Evolutionary conservation across 1,140 invertebrate genomes (phyloP).

Genomic region (Bombyx mandarina): DNA sequence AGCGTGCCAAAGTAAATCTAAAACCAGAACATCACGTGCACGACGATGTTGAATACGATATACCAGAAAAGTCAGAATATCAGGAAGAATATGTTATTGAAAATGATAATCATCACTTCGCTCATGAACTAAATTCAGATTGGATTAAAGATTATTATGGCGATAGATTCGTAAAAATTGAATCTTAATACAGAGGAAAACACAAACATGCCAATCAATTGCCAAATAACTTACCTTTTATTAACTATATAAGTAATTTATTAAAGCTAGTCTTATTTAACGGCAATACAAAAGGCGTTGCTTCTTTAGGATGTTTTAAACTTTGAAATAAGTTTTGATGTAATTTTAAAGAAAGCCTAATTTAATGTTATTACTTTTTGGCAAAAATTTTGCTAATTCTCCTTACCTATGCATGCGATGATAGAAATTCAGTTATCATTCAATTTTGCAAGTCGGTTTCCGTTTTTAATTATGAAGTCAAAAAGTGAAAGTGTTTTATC

Average conservation of each 20-base stretch:
- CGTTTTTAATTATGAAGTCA: too few relatives aligned
- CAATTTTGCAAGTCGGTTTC: too few relatives aligned
- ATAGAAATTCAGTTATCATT: too few relatives aligned
- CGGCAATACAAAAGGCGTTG: too few relatives aligned
- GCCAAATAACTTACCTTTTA: background rate
- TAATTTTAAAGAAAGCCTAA: too few relatives aligned
- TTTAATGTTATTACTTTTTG: too few relatives aligned
- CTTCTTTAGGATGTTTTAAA: too few relatives aligned
- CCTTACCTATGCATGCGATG: too few relatives aligned
- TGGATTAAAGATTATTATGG: slow-evolving; percentile 18
- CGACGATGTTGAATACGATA: slow-evolving; percentile 13
- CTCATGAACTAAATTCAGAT: slow-evolving; percentile 11
- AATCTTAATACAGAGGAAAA: background rate
- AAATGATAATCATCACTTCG: slow-evolving; percentile 1
- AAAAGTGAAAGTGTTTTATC: too few relatives aligned
- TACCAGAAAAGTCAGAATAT: slow-evolving; percentile 8
- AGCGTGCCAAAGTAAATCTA: slow-evolving; percentile 14
- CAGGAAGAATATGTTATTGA: slow-evolving; percentile 10
- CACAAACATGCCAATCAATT: background rate
- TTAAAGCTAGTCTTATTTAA: background rate
- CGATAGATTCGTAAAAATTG: slow-evolving; percentile 4
- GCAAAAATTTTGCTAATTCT: too few relatives aligned
- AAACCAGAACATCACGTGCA: slow-evolving; percentile 10
- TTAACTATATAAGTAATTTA: background rate
- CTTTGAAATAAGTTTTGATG: too few relatives aligned